Percentiles rank a stretch among this genome's conserved stretches.
Evolutionary conservation across 1,140 invertebrate genomes (phyloP).

Genomic region (Ips typographus): DNA sequence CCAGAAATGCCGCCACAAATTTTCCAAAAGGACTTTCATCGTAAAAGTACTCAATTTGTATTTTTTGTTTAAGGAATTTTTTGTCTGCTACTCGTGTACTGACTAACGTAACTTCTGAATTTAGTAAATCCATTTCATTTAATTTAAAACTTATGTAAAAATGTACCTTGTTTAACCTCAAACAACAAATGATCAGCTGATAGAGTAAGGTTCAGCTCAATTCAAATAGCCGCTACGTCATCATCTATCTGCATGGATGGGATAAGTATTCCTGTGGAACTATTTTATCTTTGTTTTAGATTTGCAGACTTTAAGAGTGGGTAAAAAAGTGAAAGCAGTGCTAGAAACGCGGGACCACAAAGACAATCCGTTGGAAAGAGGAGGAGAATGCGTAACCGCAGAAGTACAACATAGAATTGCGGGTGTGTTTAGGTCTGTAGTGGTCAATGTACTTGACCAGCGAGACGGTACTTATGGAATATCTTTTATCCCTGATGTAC

Average conservation of each 20-base stretch:
- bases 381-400: slow-evolving; percentile 55
- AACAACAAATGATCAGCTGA: too few relatives aligned
- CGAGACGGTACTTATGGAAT: slow-evolving; percentile 64
- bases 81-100: background rate
- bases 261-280: too few relatives aligned
- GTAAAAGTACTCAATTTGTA: background rate
- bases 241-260: too few relatives aligned
- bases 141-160: too few relatives aligned
- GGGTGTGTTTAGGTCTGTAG: slow-evolving; percentile 55
- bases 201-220: too few relatives aligned
- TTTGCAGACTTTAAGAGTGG: slow-evolving; percentile 52
- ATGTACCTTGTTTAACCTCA: too few relatives aligned
- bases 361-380: slow-evolving; percentile 56
- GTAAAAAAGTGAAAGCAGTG: slow-evolving; percentile 53
- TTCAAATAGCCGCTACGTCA: too few relatives aligned
- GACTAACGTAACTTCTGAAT: slow-evolving; percentile 8
- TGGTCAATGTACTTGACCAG: slow-evolving; percentile 59
- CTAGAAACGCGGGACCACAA: slow-evolving; percentile 58
- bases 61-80: background rate
- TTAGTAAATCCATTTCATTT: slow-evolving; percentile 16
- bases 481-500: slow-evolving; percentile 58
- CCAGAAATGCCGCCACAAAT: slow-evolving; percentile 24
- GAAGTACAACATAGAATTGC: slow-evolving; percentile 54
- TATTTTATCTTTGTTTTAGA: slow-evolving; percentile 38
- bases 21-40: slow-evolving; percentile 29